Evolutionary conservation across 2,797 vertebrate species (phyloP).

Genomic region (Melanotaenia nigrans): DNA sequence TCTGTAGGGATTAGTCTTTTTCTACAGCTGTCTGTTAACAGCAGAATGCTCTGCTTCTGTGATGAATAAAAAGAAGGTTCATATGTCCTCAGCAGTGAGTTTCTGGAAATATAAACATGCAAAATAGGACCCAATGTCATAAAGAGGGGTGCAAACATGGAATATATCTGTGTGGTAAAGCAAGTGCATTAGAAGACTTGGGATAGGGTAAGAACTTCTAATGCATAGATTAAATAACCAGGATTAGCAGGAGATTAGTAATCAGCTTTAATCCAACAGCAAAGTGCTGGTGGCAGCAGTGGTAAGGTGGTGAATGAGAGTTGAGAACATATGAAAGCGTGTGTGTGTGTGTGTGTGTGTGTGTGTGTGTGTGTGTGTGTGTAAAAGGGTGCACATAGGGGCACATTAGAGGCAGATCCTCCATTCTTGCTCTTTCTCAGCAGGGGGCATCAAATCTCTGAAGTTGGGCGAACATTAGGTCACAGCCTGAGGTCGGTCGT

Average conservation of each 20-base stretch:
- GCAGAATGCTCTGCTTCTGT: neutral
- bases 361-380: neutral
- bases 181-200: constrained; percentile 39
- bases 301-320: constrained; percentile 25
- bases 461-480: constrained; percentile 49
- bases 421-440: constrained; percentile 46
- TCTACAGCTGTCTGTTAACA: constrained; percentile 29
- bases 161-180: constrained; percentile 30
- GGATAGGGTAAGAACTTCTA: constrained; percentile 45
- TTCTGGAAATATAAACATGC: neutral
- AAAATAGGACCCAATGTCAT: neutral
- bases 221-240: constrained; percentile 68
- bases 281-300: constrained; percentile 10
- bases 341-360: neutral
- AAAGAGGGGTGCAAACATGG: constrained; percentile 21
- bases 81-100: neutral
- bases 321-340: constrained; percentile 13
- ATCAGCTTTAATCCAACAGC: constrained; percentile 64
- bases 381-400: constrained; percentile 23
- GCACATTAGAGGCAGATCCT: constrained; percentile 29
- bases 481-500: constrained; percentile 31
- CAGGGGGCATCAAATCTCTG: constrained; percentile 51
- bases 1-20: constrained; percentile 41
- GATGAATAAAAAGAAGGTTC: constrained; percentile 8
- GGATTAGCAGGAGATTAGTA: constrained; percentile 77